Evolutionary conservation across 1,140 invertebrate genomes (phyloP).

Genomic region (Drosophila teissieri): DNA sequence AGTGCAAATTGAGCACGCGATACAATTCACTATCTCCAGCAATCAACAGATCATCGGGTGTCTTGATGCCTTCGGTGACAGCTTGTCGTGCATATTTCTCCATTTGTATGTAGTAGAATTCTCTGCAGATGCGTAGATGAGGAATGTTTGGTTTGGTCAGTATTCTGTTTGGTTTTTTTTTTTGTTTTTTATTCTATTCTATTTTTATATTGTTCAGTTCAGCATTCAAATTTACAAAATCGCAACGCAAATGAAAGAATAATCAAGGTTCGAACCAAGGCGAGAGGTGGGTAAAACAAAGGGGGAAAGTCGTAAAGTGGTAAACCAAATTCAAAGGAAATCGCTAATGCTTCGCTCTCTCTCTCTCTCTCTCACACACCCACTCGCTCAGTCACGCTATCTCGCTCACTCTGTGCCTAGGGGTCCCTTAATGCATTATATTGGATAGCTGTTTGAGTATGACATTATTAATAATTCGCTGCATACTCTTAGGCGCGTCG

Average conservation of each 20-base stretch:
- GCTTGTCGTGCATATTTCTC: slow-evolving; percentile 99
- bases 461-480: slow-evolving; percentile 84
- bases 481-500: slow-evolving; percentile 69
- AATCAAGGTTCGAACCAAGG: slow-evolving; percentile 27
- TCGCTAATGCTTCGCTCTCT: slow-evolving; percentile 40
- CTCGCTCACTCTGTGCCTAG: slow-evolving; percentile 40
- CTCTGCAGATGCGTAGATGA: slow-evolving; percentile 90
- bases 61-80: slow-evolving; percentile 97
- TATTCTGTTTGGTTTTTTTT: slow-evolving; percentile 64
- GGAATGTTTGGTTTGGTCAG: slow-evolving; percentile 80
- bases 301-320: slow-evolving; percentile 34
- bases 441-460: slow-evolving; percentile 78
- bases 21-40: slow-evolving; percentile 98
- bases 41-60: slow-evolving; percentile 96
- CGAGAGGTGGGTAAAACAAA: slow-evolving; percentile 16
- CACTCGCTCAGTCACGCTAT: slow-evolving; percentile 2
- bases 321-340: slow-evolving; percentile 58
- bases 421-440: slow-evolving; percentile 76
- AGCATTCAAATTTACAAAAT: slow-evolving; percentile 82
- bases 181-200: slow-evolving; percentile 52
- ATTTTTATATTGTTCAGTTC: slow-evolving; percentile 38
- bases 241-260: slow-evolving; percentile 26
- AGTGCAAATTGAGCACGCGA: slow-evolving; percentile 98
- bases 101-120: slow-evolving; percentile 99
- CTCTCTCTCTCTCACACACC: slow-evolving; percentile 13